These are phyloP conservation scores for Archocentrus centrarchus DNA, from an alignment of 2,113 vertebrate species.

Conservation along the genomic window DNA sequence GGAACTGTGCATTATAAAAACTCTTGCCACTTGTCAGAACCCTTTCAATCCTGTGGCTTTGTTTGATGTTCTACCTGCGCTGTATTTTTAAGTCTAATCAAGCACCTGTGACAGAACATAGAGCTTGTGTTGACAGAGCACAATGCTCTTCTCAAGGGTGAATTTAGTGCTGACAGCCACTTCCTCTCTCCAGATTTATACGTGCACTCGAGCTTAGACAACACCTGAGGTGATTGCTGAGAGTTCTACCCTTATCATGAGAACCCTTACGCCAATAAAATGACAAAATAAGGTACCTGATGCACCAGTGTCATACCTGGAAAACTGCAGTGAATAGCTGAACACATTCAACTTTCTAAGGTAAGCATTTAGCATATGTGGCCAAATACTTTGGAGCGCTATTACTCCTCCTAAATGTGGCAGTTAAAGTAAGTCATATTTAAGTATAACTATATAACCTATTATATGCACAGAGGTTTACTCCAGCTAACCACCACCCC, in stretches of 20 bases:
- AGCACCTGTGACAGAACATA: slow-evolving; percentile 69
- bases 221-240: slow-evolving; percentile 54
- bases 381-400: background rate
- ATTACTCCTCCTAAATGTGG: background rate
- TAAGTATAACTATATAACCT: slow-evolving; percentile 48
- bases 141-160: slow-evolving; percentile 49
- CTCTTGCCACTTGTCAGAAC: slow-evolving; percentile 29
- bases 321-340: background rate
- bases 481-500: slow-evolving; percentile 58
- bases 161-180: slow-evolving; percentile 74
- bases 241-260: slow-evolving; percentile 39
- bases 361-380: background rate
- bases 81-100: slow-evolving; percentile 69
- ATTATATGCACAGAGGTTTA: slow-evolving; percentile 29
- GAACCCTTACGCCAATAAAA: slow-evolving; percentile 22
- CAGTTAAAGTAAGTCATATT: slow-evolving; percentile 39
- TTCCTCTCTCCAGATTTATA: slow-evolving; percentile 70
- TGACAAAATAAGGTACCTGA: background rate
- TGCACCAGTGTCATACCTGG: slow-evolving; percentile 1
- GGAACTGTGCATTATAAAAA: background rate
- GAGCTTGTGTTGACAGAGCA: slow-evolving; percentile 75
- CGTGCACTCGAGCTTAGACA: slow-evolving; percentile 55
- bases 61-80: slow-evolving; percentile 45
- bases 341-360: background rate
- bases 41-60: slow-evolving; percentile 32